Conservation (phyloP, 1,140 invertebrate species). For the Drosophila parvula region DNA sequence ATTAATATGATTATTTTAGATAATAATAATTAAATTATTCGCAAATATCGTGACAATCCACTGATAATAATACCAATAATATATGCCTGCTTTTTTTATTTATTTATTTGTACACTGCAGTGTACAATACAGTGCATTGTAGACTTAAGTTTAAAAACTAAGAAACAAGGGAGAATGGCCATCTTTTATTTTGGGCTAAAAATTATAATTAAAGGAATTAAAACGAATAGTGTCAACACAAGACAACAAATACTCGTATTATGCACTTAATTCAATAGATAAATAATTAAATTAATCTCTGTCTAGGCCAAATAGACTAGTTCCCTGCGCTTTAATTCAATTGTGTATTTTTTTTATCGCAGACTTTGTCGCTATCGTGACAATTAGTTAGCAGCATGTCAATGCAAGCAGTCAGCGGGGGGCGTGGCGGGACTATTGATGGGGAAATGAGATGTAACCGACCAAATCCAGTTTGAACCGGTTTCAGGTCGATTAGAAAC, state of each 20-base stretch:
- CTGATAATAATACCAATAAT: too few relatives aligned
- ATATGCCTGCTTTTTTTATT: too few relatives aligned
- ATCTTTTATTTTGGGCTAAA: not conserved
- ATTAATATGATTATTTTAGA: not conserved
- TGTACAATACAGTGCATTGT: too few relatives aligned
- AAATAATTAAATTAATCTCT: conserved; percentile 12
- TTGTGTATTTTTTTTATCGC: conserved; percentile 24
- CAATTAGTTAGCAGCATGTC: conserved; percentile 50
- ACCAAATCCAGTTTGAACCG: conserved; percentile 28
- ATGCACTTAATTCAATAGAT: not conserved
- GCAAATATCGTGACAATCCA: not conserved
- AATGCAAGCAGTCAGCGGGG: conserved; percentile 27
- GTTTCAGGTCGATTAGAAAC: conserved; percentile 52
- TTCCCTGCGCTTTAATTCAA: conserved; percentile 47
- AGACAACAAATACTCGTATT: too few relatives aligned
- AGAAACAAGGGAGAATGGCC: too few relatives aligned
- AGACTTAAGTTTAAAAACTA: too few relatives aligned
- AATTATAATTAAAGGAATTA: too few relatives aligned
- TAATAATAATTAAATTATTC: not conserved
- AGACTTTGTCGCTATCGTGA: conserved; percentile 36
- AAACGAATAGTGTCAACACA: not conserved
- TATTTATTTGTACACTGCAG: too few relatives aligned
- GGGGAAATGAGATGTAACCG: conserved; percentile 27
- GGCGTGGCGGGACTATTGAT: conserved; percentile 20
- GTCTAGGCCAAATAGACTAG: conserved; percentile 15